Evolutionary conservation across 2,797 vertebrate genomes (phyloP), one percentile per base, ranked within the genome.

Genomic region (Poecile montanus): DNA sequence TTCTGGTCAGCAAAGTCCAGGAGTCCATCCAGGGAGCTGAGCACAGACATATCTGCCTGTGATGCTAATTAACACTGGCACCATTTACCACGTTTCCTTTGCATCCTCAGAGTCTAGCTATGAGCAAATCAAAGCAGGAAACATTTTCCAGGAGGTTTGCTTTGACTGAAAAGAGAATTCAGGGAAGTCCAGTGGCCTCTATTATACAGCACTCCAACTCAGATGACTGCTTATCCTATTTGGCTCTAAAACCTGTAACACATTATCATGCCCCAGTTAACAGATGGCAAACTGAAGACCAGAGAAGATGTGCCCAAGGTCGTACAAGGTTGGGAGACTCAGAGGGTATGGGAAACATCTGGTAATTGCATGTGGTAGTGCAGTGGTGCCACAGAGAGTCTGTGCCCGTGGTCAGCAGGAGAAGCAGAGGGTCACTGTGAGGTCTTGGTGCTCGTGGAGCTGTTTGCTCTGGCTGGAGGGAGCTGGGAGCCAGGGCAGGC

Each of bases 211-310:
- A 16, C 54, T 95, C 88, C 84, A 77, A 83, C 88, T 93, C 93
- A 91, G 78, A 89, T 88, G 91, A 89, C 65, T 92, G 88, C 90
- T 95, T 91, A 91, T 83, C 84, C 71, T 85, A 63, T 89, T 94
- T 97, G 95, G 96, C 93, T 96, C 94, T 87, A 68, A 94, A 96
- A 97, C 88, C 91, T 95, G 75, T 85, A 89, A 30, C 89, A 77
- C 75, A 71, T 97, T 96, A 95, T 95, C 82, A 82, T 65, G 95
- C 91, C 89, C 93, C 74, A 95, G 90, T 95, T 96, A 95, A 54
- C 91, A 94, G 91, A 96, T 95, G 95, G 95, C 95, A 94, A 93
- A 95, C 53, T 68, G 88, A 91, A 88, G 94, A 82, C 93, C 65
- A 80, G 68, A 36, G 91, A 90, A 90, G 93, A 96, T 58, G 72